These are phyloP conservation scores for Acleris cristana DNA, from an alignment of 2,888 invertebrate species.

Conservation along the genomic window DNA sequence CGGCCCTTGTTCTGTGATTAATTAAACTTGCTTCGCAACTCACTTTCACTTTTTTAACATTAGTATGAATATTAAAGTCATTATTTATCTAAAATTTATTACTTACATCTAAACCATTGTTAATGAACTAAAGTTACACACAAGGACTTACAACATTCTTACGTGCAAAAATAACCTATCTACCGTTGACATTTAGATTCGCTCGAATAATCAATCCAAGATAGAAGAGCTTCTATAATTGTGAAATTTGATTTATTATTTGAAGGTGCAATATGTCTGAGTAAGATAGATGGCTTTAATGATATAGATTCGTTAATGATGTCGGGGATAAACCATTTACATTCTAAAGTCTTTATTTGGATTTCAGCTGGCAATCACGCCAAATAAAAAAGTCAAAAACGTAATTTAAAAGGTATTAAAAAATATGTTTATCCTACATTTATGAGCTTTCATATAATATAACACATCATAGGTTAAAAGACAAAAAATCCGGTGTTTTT, in stretches of 20 bases:
- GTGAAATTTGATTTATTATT: slow-evolving; percentile 32
- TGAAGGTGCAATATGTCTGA: slow-evolving; percentile 29
- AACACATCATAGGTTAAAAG: no score
- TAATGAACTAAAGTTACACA: neutral
- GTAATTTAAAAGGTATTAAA: no score
- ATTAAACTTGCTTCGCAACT: no score
- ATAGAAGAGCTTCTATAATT: slow-evolving; percentile 20
- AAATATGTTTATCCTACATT: no score
- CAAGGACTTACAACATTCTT: neutral
- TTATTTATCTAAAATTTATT: neutral
- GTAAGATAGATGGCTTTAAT: slow-evolving; percentile 20
- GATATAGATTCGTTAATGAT: slow-evolving; percentile 22
- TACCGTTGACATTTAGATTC: slow-evolving; percentile 26
- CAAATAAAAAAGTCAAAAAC: no score
- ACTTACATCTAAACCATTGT: slow-evolving; percentile 3
- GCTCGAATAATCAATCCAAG: slow-evolving; percentile 14
- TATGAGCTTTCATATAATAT: no score
- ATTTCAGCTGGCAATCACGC: no score
- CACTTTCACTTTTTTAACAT: no score
- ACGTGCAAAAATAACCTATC: slow-evolving; percentile 11
- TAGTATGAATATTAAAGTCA: neutral
- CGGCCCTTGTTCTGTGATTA: no score
- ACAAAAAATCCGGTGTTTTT: no score
- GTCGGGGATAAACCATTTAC: neutral
- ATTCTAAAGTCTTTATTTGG: no score